A percentile compares a stretch with the other conserved stretches of the same genome.
These are phyloP conservation scores for Menidia menidia DNA, from an alignment of 2,797 vertebrate species.

Conservation along the genomic window DNA sequence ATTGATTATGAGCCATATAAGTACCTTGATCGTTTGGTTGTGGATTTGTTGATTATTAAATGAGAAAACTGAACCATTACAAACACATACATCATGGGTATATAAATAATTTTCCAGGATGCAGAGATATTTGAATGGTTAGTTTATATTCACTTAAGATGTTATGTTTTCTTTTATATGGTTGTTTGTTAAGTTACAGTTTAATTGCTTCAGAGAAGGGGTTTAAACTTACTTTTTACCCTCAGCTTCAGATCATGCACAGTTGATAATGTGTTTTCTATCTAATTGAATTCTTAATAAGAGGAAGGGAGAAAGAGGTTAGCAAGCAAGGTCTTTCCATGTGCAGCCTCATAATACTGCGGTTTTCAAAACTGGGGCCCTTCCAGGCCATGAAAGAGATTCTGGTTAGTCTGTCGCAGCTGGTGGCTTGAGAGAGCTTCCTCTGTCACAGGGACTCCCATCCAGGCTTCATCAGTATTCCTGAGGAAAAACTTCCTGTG, in stretches of 20 bases:
- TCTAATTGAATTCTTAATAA: conserved; percentile 65
- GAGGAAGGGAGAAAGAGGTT: conserved; percentile 38
- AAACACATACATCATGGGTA: conserved; percentile 43
- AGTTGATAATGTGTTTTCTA: conserved; percentile 73
- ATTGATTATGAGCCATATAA: conserved; percentile 22
- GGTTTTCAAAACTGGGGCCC: conserved; percentile 67
- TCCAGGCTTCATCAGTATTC: conserved; percentile 83
- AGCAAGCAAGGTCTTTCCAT: conserved; percentile 64
- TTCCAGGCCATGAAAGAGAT: conserved; percentile 79
- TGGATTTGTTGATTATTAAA: conserved; percentile 40
- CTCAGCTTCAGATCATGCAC: conserved; percentile 51
- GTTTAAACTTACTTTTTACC: conserved; percentile 37
- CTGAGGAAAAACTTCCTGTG: conserved; percentile 82
- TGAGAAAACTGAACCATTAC: conserved; percentile 26
- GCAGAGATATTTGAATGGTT: conserved; percentile 43
- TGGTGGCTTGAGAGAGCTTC: conserved; percentile 85
- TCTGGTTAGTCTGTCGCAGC: conserved; percentile 82
- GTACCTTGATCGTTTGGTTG: conserved; percentile 28
- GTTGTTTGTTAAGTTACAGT: conserved; percentile 36
- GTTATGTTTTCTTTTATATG: conserved; percentile 21
- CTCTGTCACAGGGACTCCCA: conserved; percentile 77
- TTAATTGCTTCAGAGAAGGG: conserved; percentile 45
- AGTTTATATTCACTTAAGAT: conserved; percentile 45
- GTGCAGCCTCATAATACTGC: conserved; percentile 61
- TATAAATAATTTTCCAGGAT: conserved; percentile 50